phyloP scores from a whole-genome alignment of 2,797 vertebrate genomes.

The Sebastolobus altivelis region DNA sequence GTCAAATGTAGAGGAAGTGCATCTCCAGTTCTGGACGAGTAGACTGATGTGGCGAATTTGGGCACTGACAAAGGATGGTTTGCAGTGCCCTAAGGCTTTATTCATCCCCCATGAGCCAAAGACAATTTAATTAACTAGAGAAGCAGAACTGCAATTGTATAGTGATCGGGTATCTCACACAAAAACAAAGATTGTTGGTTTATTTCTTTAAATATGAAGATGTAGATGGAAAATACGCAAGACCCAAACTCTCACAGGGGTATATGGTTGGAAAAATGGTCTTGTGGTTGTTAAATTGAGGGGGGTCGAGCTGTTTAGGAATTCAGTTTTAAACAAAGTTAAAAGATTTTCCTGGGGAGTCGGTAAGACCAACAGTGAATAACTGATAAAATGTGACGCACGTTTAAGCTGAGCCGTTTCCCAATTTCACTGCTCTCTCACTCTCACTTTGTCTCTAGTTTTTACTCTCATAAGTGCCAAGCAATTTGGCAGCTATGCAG shows the following conservation, averaged over 20 bases:
- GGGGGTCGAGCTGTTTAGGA: not conserved
- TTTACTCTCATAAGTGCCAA: slow-evolving; percentile 25
- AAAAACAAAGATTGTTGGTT: not conserved
- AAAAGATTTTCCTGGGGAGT: not conserved
- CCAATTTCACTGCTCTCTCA: not conserved
- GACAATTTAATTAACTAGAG: slow-evolving; percentile 68
- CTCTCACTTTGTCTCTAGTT: slow-evolving; percentile 7
- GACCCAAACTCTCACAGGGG: not conserved
- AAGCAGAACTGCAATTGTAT: slow-evolving; percentile 50
- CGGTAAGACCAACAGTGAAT: not conserved
- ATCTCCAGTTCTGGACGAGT: slow-evolving; percentile 11
- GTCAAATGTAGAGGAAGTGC: not conserved
- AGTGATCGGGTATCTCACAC: slow-evolving; percentile 8
- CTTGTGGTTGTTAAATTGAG: not conserved
- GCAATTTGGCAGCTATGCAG: slow-evolving; percentile 36
- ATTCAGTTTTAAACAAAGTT: not conserved
- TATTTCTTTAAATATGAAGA: slow-evolving; percentile 1
- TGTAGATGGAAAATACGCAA: not conserved
- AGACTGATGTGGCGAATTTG: slow-evolving; percentile 11
- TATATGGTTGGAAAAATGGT: not conserved
- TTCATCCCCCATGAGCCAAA: slow-evolving; percentile 53
- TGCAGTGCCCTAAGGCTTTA: slow-evolving; percentile 30
- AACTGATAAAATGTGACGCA: not conserved
- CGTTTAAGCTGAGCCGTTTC: slow-evolving; percentile 1
- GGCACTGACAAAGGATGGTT: slow-evolving; percentile 24